phyloP scores from a whole-genome alignment of 2,797 vertebrate genomes.

The Mus minutoides region DNA sequence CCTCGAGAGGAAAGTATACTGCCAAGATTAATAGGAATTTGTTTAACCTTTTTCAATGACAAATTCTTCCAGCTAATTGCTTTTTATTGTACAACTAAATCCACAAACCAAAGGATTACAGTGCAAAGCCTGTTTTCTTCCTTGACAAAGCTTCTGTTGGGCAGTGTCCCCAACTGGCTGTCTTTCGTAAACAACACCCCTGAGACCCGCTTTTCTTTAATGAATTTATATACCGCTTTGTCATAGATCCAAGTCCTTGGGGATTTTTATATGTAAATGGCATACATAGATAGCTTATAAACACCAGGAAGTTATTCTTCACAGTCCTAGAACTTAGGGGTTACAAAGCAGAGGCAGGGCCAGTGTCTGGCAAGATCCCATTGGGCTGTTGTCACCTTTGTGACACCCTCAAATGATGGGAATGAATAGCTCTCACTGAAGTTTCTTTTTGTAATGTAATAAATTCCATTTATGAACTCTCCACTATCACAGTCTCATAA shows the following conservation, averaged over 20 bases:
- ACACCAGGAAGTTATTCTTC: not conserved
- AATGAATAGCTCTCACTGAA: not conserved
- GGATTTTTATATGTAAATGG: not conserved
- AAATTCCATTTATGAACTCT: not conserved
- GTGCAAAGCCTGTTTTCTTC: not conserved
- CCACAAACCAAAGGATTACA: slow-evolving; percentile 6
- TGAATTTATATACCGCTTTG: not conserved
- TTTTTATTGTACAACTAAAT: slow-evolving; percentile 46
- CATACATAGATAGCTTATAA: not conserved
- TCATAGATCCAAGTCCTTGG: not conserved
- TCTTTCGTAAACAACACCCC: not conserved
- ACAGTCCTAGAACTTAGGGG: not conserved
- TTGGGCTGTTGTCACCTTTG: not conserved
- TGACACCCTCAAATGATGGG: not conserved
- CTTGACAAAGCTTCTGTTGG: not conserved
- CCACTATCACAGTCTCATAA: not conserved
- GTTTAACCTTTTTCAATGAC: slow-evolving; percentile 55
- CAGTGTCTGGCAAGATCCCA: not conserved
- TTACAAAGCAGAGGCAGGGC: not conserved
- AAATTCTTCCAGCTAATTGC: not conserved
- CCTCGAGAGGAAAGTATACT: not conserved
- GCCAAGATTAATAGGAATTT: not conserved
- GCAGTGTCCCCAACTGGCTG: not conserved
- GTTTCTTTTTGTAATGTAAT: not conserved
- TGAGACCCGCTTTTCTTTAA: not conserved